Evolutionary conservation across 2,797 vertebrate species (phyloP).

Genomic region (Spinus olivaceus): DNA sequence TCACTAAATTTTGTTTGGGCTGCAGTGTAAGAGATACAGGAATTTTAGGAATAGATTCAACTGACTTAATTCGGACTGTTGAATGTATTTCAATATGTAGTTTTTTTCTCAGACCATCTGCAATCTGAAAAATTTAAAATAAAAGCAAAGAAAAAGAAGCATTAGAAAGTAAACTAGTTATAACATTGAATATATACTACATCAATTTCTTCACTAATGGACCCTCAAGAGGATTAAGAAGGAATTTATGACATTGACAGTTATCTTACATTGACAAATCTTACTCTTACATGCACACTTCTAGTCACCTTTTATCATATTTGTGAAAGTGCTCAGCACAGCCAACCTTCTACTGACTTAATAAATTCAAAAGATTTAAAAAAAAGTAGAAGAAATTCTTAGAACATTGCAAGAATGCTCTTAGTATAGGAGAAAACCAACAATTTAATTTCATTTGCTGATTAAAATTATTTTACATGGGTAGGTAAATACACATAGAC

Average conservation of each 20-base stretch:
- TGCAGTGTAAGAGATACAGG: constrained; percentile 82
- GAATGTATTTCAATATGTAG: constrained; percentile 83
- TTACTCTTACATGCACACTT: neutral
- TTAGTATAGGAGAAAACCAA: neutral
- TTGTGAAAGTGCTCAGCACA: neutral
- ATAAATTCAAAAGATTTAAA: neutral
- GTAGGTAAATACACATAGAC: neutral
- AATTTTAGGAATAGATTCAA: constrained; percentile 81
- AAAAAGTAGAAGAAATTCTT: neutral
- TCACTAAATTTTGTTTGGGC: constrained; percentile 82
- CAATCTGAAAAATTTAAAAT: constrained; percentile 80
- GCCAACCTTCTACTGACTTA: neutral
- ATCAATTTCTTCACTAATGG: neutral
- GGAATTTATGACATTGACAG: neutral
- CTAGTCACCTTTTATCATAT: neutral
- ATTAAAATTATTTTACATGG: neutral
- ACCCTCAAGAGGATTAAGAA: neutral
- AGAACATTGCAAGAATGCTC: neutral
- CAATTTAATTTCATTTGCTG: neutral
- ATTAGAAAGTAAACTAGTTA: neutral
- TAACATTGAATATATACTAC: neutral
- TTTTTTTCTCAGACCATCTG: constrained; percentile 76
- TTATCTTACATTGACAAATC: neutral
- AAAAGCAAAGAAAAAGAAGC: neutral
- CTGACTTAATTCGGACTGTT: constrained; percentile 84